These are phyloP conservation scores for Apodemus speciosus DNA, from an alignment of 2,113 vertebrate species.

Conservation along the genomic window DNA sequence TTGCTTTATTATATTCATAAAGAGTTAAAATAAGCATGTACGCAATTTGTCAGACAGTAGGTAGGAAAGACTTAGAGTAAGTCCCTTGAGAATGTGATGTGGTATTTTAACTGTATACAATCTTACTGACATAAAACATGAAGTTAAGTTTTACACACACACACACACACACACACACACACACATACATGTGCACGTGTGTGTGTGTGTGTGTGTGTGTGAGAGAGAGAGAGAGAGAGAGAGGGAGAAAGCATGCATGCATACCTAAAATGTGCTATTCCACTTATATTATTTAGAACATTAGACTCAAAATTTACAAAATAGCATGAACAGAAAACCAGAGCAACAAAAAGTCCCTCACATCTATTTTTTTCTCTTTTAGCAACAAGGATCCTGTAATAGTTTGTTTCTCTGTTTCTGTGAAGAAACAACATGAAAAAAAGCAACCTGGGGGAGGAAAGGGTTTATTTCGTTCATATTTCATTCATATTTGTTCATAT, in stretches of 20 bases:
- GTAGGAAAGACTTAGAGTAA: neutral
- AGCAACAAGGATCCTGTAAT: neutral
- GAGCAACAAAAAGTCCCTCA: neutral
- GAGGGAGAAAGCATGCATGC: too few species aligned
- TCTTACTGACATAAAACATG: conserved; percentile 30
- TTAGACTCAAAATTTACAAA: neutral
- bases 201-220: too few species aligned
- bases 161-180: neutral
- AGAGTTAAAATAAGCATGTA: neutral
- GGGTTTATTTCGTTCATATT: neutral
- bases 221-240: too few species aligned
- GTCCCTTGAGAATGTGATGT: neutral
- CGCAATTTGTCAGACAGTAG: neutral
- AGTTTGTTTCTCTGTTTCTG: neutral
- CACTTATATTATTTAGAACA: neutral
- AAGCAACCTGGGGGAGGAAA: neutral
- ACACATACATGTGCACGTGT: neutral
- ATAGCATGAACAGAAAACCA: neutral
- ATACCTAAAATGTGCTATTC: conserved; percentile 31
- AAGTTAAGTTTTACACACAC: neutral
- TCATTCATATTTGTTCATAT: too few species aligned
- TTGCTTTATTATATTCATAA: neutral
- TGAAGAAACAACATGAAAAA: neutral
- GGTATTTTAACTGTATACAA: neutral
- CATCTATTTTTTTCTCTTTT: neutral